phyloP scores from a whole-genome alignment of 1,140 invertebrate species.

The Aphelinus certus region DNA sequence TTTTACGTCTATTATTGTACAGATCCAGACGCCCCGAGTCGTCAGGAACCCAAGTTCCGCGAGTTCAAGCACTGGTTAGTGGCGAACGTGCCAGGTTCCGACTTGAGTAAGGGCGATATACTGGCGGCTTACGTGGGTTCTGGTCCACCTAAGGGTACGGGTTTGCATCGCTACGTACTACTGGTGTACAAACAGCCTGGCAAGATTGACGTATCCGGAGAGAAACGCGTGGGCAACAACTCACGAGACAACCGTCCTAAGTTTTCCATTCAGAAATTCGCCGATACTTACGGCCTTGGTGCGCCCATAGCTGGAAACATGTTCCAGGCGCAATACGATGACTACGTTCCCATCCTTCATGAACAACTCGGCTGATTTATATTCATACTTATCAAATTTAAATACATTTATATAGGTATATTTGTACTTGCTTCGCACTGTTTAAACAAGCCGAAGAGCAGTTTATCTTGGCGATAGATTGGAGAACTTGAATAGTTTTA shows the following conservation, averaged over 20 bases:
- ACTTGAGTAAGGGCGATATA: constrained; percentile 65
- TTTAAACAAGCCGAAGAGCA: no score
- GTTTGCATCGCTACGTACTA: constrained; percentile 75
- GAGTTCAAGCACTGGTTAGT: constrained; percentile 72
- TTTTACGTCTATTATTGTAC: not conserved
- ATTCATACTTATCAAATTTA: not conserved
- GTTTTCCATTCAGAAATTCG: constrained; percentile 56
- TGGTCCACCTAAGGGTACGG: constrained; percentile 56
- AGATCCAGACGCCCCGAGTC: constrained; percentile 69
- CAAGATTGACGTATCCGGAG: constrained; percentile 62
- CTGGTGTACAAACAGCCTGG: constrained; percentile 71
- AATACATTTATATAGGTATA: no score
- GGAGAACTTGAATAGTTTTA: no score
- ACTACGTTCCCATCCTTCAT: constrained; percentile 66
- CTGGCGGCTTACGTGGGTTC: constrained; percentile 69
- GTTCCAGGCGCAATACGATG: constrained; percentile 57
- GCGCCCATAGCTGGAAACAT: constrained; percentile 57
- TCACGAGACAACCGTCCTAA: constrained; percentile 35
- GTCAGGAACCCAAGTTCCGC: constrained; percentile 52
- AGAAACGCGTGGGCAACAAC: constrained; percentile 35
- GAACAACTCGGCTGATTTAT: constrained; percentile 23
- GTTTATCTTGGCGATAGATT: no score
- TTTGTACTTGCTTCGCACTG: no score
- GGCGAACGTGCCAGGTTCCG: constrained; percentile 69
- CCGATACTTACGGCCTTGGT: constrained; percentile 55